Evolutionary conservation across 2,888 invertebrate species (phyloP), one percentile per base, ranked within the genome.

Genomic region (Platynereis dumerilii): DNA sequence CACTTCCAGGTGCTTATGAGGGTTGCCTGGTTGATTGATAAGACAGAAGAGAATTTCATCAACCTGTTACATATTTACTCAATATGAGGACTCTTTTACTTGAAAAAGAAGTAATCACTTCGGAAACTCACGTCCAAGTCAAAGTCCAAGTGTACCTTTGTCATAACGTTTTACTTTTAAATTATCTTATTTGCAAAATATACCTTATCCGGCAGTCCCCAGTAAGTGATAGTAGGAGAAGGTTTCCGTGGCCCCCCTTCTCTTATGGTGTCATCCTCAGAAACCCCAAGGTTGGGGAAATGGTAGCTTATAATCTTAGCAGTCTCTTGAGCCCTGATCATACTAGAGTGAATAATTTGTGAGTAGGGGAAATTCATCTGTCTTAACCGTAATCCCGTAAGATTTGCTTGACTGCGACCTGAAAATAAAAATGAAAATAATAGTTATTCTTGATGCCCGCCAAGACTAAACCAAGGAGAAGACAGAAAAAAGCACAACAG

Each of bases 221-320:
- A 72, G 61, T 71, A 69, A 15, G 58, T 63, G 42, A 71, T 27
- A 28, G 70, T 71, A 0, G 72, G 72, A 7, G 67, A 45, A 1
- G 72, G 72, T 22, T 56, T 57, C 15, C 66, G 52, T 0, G 72
- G 70, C 0, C 70, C 70, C 0, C 72, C 72, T 44, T 72, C 72
- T 20, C 54, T 20, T 12, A 72, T 34, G 54, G 65, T 42, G 2
- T 63, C 57, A 59, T 72, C 72, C 10, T 52, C 27, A 5, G 22
- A 24, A 15, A 71, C 29, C 0, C 62, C 53, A 15, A 71, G 42
- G 3, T 61, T 10, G 20, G 66, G 64, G 17, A 69, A 42, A 44
- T 69, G 60, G 12, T 34, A 7, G 45, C 62, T 66, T 26, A 71
- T 64, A 42, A 64, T 64, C 20, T 57, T 17, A 1, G 71, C 71